Evolutionary conservation across 2,113 vertebrate species (phyloP).

Genomic region (Halcyon malimbica): DNA sequence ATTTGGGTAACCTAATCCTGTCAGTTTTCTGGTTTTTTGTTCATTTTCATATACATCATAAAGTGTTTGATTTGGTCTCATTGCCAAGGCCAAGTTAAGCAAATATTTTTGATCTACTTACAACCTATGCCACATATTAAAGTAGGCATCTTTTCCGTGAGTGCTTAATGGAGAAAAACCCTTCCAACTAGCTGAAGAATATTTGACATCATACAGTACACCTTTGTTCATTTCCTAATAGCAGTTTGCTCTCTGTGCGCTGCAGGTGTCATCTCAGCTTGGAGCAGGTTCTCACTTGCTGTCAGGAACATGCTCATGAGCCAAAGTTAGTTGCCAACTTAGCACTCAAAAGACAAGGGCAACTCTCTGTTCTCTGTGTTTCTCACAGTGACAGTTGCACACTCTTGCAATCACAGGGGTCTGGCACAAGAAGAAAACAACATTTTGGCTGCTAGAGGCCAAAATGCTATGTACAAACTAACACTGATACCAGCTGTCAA

Average conservation of each 20-base stretch:
- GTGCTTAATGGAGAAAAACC: neutral
- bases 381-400: neutral
- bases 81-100: neutral
- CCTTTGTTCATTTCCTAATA: slow-evolving; percentile 11
- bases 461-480: slow-evolving; percentile 3
- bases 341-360: neutral
- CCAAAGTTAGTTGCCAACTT: neutral
- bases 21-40: neutral
- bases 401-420: neutral
- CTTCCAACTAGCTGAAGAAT: neutral
- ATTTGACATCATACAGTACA: neutral
- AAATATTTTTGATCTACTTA: neutral
- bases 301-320: neutral
- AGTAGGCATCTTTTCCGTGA: neutral
- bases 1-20: neutral
- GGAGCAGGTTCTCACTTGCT: neutral
- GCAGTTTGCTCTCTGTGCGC: neutral
- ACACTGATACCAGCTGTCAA: neutral
- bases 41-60: neutral
- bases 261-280: neutral
- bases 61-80: neutral
- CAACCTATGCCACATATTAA: neutral
- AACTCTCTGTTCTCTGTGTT: neutral
- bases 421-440: slow-evolving; percentile 12
- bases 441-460: neutral